These are phyloP conservation scores for Diaperis boleti DNA, from an alignment of 2,888 invertebrate species.

Conservation along the genomic window DNA sequence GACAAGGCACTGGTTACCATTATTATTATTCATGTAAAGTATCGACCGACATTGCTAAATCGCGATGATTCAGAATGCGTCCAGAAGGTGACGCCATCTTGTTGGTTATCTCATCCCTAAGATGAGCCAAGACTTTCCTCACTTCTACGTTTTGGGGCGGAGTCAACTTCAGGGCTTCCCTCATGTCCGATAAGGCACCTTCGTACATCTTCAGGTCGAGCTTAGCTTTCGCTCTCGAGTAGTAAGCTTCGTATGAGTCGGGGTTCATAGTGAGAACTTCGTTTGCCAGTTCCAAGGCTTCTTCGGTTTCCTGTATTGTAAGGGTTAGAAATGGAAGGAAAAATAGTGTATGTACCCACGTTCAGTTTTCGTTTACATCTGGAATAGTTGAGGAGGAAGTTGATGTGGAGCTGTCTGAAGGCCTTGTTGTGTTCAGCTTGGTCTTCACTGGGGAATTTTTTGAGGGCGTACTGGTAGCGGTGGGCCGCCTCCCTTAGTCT, in stretches of 20 bases:
- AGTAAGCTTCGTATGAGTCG: slow-evolving; percentile 92
- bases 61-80: slow-evolving; percentile 56
- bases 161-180: slow-evolving; percentile 81
- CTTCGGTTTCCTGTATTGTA: slow-evolving; percentile 78
- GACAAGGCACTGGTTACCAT: slow-evolving; percentile 48
- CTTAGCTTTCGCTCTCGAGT: slow-evolving; percentile 89
- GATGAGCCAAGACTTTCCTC: slow-evolving; percentile 77
- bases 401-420: slow-evolving; percentile 89
- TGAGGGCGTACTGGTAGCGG: slow-evolving; percentile 93
- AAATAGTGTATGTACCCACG: slow-evolving; percentile 73
- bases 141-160: slow-evolving; percentile 81
- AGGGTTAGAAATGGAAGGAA: not conserved
- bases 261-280: slow-evolving; percentile 87
- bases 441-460: slow-evolving; percentile 81
- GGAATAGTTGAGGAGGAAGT: slow-evolving; percentile 90
- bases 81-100: slow-evolving; percentile 61
- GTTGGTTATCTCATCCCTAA: slow-evolving; percentile 80
- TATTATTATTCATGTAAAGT: slow-evolving; percentile 60
- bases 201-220: slow-evolving; percentile 81
- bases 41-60: slow-evolving; percentile 64
- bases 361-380: slow-evolving; percentile 94
- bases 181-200: slow-evolving; percentile 83
- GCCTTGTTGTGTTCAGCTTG: slow-evolving; percentile 77
- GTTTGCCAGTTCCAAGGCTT: slow-evolving; percentile 89
- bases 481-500: slow-evolving; percentile 93